These are phyloP conservation scores for Lasioglossum pauxillum DNA, from an alignment of 2,888 invertebrate species.

Conservation along the genomic window DNA sequence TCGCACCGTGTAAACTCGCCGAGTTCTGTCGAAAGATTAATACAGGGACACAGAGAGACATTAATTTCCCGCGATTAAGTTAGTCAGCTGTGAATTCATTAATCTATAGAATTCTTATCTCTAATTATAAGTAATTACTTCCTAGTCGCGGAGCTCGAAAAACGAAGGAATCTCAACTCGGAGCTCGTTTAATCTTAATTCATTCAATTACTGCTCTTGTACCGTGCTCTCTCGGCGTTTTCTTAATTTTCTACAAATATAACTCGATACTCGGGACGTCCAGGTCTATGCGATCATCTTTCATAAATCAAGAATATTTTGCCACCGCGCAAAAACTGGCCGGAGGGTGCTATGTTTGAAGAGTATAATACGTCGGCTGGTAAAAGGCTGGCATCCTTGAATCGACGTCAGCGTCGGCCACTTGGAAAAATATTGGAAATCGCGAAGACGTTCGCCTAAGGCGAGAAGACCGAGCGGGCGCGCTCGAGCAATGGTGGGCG, in stretches of 20 bases:
- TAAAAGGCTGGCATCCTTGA: not conserved
- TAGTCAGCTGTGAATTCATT: slow-evolving; percentile 25
- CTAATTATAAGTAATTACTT: not conserved
- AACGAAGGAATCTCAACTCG: not conserved
- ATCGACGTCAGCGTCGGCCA: not conserved
- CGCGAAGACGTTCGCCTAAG: not conserved
- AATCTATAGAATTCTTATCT: slow-evolving; percentile 20
- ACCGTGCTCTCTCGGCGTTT: not conserved
- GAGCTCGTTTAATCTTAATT: not conserved
- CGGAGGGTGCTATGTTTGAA: not conserved
- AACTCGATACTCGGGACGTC: not conserved
- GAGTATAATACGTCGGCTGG: not conserved
- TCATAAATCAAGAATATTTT: not conserved
- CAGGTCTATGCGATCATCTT: not conserved
- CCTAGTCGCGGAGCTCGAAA: not conserved
- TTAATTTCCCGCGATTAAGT: slow-evolving; percentile 21
- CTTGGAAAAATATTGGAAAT: slow-evolving; percentile 20
- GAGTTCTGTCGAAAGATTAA: slow-evolving; percentile 9
- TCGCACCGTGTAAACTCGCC: not conserved
- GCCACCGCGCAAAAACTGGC: not conserved
- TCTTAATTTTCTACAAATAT: not conserved
- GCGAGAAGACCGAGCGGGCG: not conserved
- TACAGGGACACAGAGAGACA: not conserved
- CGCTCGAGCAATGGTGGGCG: not conserved
- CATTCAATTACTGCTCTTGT: not conserved